Conservation (phyloP, 2,113 vertebrate species). For the Procapra przewalskii region DNA sequence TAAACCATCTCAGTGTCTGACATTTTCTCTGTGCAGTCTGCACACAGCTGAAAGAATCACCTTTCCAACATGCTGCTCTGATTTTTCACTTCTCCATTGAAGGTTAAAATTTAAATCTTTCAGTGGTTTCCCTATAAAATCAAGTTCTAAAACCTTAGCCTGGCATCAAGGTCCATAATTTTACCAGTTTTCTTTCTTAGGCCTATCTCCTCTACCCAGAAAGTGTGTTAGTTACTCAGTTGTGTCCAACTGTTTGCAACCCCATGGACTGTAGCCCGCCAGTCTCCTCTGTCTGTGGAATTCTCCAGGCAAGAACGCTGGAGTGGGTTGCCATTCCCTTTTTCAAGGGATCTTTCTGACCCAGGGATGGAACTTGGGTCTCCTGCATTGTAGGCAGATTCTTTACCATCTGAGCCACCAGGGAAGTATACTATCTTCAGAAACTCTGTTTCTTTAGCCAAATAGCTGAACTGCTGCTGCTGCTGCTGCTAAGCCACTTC, state of each 20-base stretch:
- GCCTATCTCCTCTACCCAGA: background rate
- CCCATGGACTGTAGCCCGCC: background rate
- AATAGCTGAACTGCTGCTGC: background rate
- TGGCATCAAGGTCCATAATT: background rate
- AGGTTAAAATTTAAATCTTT: background rate
- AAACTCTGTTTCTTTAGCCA: background rate
- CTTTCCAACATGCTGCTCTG: background rate
- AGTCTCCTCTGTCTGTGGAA: background rate
- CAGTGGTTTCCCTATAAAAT: background rate
- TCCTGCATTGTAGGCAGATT: background rate
- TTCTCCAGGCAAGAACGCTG: background rate
- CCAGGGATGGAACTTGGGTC: background rate
- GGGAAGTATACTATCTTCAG: background rate
- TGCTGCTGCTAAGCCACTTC: background rate
- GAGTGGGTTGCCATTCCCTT: background rate
- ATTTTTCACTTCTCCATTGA: background rate
- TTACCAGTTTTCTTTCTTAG: constrained; percentile 1
- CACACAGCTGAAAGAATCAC: background rate
- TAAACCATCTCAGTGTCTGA: background rate
- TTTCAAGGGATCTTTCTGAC: background rate
- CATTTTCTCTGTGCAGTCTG: background rate
- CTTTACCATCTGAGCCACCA: background rate
- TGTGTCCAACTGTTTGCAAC: background rate
- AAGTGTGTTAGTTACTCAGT: background rate
- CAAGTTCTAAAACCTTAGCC: constrained; percentile 2